A percentile compares a stretch with the other conserved stretches of the same genome.
phyloP scores from a whole-genome alignment of 2,113 vertebrate genomes.

The Clinocottus analis region DNA sequence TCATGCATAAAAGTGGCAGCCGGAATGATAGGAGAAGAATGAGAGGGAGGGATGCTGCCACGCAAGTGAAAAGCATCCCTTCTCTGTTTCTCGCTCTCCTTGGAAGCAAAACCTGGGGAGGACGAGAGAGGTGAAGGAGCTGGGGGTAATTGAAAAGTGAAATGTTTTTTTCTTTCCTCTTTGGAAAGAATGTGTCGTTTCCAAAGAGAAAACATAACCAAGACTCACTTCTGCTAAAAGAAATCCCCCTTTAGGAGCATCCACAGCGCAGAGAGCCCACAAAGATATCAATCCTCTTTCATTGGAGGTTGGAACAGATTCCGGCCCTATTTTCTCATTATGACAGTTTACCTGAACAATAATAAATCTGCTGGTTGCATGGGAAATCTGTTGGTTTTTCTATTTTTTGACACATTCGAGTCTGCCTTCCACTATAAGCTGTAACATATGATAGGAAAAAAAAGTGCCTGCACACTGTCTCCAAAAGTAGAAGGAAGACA shows the following conservation, averaged over 20 bases:
- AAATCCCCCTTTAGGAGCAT: constrained; percentile 46
- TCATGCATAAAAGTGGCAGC: constrained; percentile 99
- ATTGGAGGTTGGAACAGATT: constrained; percentile 41
- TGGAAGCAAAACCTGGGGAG: constrained; percentile 76
- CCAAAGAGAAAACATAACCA: constrained; percentile 76
- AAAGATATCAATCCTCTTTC: constrained; percentile 64
- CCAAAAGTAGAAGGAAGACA: constrained; percentile 1
- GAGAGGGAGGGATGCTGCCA: constrained; percentile 87
- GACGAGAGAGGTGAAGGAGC: constrained; percentile 78
- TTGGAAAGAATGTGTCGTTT: constrained; percentile 76
- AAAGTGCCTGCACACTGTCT: neutral
- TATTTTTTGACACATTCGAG: constrained; percentile 22
- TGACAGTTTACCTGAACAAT: constrained; percentile 42
- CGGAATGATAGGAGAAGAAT: constrained; percentile 90
- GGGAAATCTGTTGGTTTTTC: constrained; percentile 22
- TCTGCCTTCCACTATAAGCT: constrained; percentile 9
- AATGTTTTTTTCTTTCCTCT: constrained; percentile 78
- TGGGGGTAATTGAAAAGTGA: constrained; percentile 84
- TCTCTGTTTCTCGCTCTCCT: constrained; percentile 71
- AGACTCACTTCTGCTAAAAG: constrained; percentile 60
- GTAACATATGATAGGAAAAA: neutral
- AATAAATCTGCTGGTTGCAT: constrained; percentile 36
- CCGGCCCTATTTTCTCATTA: constrained; percentile 55
- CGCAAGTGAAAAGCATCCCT: constrained; percentile 89
- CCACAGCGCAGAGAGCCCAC: constrained; percentile 43